Evolutionary conservation across 1,140 invertebrate genomes (phyloP).

Genomic region (Homarus americanus): DNA sequence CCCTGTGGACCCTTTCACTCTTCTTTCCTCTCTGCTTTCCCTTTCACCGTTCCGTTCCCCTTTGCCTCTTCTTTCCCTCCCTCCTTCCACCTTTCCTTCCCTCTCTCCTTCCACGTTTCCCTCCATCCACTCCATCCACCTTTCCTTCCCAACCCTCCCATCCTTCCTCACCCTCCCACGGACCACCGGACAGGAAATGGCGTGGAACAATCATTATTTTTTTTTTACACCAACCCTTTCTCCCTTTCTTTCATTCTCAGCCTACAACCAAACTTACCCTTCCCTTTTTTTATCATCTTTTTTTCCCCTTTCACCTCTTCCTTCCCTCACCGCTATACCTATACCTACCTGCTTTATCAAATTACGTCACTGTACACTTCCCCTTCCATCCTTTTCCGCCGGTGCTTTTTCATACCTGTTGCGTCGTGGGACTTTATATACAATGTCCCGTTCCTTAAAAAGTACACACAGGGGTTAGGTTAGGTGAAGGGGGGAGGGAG

Average conservation of each 20-base stretch:
- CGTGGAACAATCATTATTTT: not conserved
- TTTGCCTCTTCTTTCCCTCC: not conserved
- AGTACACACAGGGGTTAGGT: conserved; percentile 14
- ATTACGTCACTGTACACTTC: conserved; percentile 50
- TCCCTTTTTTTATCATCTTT: not conserved
- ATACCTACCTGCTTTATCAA: conserved; percentile 62
- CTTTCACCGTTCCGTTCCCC: not conserved
- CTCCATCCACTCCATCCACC: not conserved
- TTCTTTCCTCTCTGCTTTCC: no score
- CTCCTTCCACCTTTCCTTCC: not conserved
- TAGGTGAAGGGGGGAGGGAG: no score
- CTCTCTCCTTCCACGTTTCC: not conserved
- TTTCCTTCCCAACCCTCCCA: not conserved
- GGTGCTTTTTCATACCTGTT: conserved; percentile 25
- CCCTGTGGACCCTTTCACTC: no score
- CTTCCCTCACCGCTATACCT: not conserved
- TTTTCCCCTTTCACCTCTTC: not conserved
- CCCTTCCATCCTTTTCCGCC: conserved; percentile 1
- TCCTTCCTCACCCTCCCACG: not conserved
- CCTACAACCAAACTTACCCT: not conserved
- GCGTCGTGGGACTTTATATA: conserved; percentile 21
- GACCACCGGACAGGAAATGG: conserved; percentile 7
- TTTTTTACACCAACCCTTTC: not conserved
- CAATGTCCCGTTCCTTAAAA: no score
- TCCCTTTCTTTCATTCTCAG: not conserved